Conservation (phyloP, 2,113 vertebrate species). For the Salminus brasiliensis region DNA sequence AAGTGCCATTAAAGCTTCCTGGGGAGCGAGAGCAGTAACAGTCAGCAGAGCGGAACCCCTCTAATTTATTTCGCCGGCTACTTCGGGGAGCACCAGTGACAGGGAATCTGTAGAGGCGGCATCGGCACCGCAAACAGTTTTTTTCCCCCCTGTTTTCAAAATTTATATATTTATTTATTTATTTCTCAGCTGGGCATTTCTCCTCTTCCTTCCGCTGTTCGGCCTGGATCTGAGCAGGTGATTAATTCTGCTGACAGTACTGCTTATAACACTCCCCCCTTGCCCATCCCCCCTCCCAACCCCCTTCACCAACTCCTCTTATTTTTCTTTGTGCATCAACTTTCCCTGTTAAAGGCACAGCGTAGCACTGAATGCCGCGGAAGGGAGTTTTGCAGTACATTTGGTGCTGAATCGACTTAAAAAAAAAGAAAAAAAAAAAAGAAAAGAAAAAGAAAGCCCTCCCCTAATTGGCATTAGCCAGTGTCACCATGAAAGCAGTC, state of each 20-base stretch:
- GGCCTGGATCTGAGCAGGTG: slow-evolving; percentile 40
- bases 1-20: slow-evolving; percentile 53
- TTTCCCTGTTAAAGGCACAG: too few species aligned
- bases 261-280: slow-evolving; percentile 25
- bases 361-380: not conserved
- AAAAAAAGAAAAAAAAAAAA: not conserved
- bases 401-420: not conserved
- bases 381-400: not conserved
- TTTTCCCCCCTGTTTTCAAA: too few species aligned
- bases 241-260: slow-evolving; percentile 42
- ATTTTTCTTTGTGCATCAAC: slow-evolving; percentile 38
- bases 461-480: not conserved
- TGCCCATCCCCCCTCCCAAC: too few species aligned
- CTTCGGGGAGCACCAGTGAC: slow-evolving; percentile 43
- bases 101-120: slow-evolving; percentile 46
- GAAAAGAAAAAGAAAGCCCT: not conserved
- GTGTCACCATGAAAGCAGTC: not conserved
- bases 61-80: slow-evolving; percentile 54
- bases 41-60: slow-evolving; percentile 57
- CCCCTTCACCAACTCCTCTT: not conserved
- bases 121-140: slow-evolving; percentile 19
- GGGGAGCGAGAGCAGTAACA: slow-evolving; percentile 45
- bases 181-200: slow-evolving; percentile 5
- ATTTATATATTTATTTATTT: not conserved
- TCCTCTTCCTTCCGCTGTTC: slow-evolving; percentile 35